Conservation (phyloP, 2,113 vertebrate species). For the Casuarius casuarius region DNA sequence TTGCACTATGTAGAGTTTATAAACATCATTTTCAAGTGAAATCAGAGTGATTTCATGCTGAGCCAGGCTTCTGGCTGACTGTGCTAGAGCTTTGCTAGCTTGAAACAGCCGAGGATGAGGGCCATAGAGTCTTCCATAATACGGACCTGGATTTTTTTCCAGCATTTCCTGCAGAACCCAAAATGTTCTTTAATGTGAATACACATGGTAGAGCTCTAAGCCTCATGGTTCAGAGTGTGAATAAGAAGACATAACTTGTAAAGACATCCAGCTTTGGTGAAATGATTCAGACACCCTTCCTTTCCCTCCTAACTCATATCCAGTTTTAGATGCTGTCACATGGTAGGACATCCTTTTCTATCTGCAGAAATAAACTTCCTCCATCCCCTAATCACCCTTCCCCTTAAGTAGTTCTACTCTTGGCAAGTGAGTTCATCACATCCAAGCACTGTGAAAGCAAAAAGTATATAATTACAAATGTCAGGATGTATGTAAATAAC, state of each 20-base stretch:
- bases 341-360: background rate
- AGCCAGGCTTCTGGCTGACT: background rate
- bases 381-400: background rate
- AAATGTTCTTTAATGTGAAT: background rate
- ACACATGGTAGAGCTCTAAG: background rate
- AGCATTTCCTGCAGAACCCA: background rate
- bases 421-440: background rate
- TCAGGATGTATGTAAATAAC: background rate
- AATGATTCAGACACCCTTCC: background rate
- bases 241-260: background rate
- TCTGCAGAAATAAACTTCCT: background rate
- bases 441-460: background rate
- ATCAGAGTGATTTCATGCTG: background rate
- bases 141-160: background rate
- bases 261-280: background rate
- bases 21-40: background rate
- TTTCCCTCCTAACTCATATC: background rate
- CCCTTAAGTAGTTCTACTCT: background rate
- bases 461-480: background rate
- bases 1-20: background rate
- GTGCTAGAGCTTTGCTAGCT: background rate
- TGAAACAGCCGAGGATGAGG: background rate
- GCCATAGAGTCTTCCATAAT: background rate
- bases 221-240: background rate
- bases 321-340: background rate